phyloP scores from a whole-genome alignment of 64 coral and sea anemone species.

The Porites australiensis region DNA sequence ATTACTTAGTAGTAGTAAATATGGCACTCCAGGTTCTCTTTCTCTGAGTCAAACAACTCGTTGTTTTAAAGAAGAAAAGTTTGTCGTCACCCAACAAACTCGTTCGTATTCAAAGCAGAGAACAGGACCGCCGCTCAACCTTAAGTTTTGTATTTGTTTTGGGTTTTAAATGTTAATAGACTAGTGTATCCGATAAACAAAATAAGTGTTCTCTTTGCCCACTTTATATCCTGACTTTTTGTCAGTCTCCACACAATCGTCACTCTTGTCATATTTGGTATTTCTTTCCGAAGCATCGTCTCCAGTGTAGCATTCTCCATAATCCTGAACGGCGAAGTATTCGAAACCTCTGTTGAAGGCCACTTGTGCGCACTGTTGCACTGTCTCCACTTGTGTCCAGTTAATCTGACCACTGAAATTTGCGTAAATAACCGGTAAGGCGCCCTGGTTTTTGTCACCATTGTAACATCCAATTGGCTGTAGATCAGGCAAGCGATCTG shows the following conservation, averaged over 20 bases:
- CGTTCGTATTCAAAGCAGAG: too few species aligned
- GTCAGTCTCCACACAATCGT: not conserved
- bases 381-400: constrained; percentile 65
- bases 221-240: not conserved
- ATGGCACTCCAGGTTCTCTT: too few species aligned
- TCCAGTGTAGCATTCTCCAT: constrained; percentile 65
- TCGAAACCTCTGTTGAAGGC: constrained; percentile 54
- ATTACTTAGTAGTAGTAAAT: too few species aligned
- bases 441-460: not conserved
- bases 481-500: constrained; percentile 19
- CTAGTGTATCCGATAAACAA: constrained; percentile 50
- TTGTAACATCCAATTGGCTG: constrained; percentile 33
- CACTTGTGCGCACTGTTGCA: constrained; percentile 64
- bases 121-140: too few species aligned
- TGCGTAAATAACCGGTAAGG: constrained; percentile 39
- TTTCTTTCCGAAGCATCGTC: constrained; percentile 1
- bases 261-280: constrained; percentile 7
- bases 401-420: constrained; percentile 51
- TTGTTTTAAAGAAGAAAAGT: too few species aligned
- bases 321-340: constrained; percentile 73
- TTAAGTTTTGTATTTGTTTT: too few species aligned
- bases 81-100: too few species aligned
- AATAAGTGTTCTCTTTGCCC: constrained; percentile 43
- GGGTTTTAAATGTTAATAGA: not conserved
- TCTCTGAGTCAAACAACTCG: too few species aligned